phyloP scores from a whole-genome alignment of 2,888 invertebrate genomes.

The Habrosyne pyritoides region DNA sequence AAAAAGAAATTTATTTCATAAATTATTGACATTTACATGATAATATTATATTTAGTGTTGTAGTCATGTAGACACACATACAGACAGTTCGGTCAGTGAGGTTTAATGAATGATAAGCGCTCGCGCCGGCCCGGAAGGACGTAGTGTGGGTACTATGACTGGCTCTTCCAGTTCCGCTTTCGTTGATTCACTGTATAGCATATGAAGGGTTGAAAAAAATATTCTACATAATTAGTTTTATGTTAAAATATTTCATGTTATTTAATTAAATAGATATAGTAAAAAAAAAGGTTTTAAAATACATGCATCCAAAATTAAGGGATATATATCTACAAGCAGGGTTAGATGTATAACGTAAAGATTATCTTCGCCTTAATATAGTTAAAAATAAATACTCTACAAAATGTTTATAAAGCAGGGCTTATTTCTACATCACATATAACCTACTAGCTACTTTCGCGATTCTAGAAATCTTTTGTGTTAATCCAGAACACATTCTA shows the following conservation, averaged over 20 bases:
- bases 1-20: too few species aligned
- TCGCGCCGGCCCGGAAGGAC: conserved; percentile 64
- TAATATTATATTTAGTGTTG: neutral
- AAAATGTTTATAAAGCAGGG: too few species aligned
- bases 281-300: neutral
- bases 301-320: neutral
- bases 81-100: neutral
- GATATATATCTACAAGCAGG: neutral
- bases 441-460: too few species aligned
- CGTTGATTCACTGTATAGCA: conserved; percentile 54
- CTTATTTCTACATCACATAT: too few species aligned
- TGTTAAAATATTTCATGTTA: too few species aligned
- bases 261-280: neutral
- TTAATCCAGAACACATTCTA: too few species aligned
- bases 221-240: neutral
- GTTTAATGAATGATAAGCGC: conserved; percentile 48
- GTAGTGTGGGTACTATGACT: conserved; percentile 68
- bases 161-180: conserved; percentile 63
- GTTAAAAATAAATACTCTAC: too few species aligned
- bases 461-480: too few species aligned
- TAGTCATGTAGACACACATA: too few species aligned
- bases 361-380: too few species aligned
- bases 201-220: neutral
- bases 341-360: too few species aligned
- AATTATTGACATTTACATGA: too few species aligned